Base-by-base conservation (phyloP, 23 tunicate species). In the Ascidia mentula region DNA sequence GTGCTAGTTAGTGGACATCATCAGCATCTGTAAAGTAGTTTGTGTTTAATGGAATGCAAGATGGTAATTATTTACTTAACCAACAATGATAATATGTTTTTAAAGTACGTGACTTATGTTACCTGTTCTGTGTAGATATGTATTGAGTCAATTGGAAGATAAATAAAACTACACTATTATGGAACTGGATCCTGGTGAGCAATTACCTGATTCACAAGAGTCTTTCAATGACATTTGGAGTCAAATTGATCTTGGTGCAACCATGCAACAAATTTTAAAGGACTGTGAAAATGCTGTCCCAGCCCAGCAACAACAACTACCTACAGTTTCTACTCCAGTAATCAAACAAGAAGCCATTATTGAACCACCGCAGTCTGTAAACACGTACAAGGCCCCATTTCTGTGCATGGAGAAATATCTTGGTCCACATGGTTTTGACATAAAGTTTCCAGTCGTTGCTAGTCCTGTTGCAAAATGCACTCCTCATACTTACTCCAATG, bases 381-480 rank as follows among this genome's bases (percentile, higher is more conserved):
- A 20, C 24, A 53, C 24, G 22, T 26, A 53, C 65, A 53, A 53
- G 65, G 65, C 13, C 13, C 65, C 65, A 9, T 53, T 53, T 9
- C 24, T 53, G 65, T 53, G 65, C 24, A 28, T 53, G 65, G 65
- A 53, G 28, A 76, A 77, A 38, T 60, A 76, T 39, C 73, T 82
- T 37, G 88, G 88, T 18, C 34, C 38, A 35, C 15, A 76, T 77
- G 77, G 40, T 32, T 84, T 84, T 69, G 69, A 77, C 12, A 77
- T 84, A 15, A 31, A 59, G 38, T 84, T 84, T 37, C 82, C 60
- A 20, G 37, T 60, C 9, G 59, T 60, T 28, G 77, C 82, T 22
- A 74, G 77, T 31, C 77, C 72, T 3, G 70, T 42, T 20, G 15
- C 86, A 26, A 90, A 90, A 85, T 79, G 82, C 53, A 76, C 40